Percentiles rank a stretch among this genome's conserved stretches.
These are phyloP conservation scores for Heterocephalus glaber DNA, from an alignment of 2,113 vertebrate genomes.

Conservation along the genomic window DNA sequence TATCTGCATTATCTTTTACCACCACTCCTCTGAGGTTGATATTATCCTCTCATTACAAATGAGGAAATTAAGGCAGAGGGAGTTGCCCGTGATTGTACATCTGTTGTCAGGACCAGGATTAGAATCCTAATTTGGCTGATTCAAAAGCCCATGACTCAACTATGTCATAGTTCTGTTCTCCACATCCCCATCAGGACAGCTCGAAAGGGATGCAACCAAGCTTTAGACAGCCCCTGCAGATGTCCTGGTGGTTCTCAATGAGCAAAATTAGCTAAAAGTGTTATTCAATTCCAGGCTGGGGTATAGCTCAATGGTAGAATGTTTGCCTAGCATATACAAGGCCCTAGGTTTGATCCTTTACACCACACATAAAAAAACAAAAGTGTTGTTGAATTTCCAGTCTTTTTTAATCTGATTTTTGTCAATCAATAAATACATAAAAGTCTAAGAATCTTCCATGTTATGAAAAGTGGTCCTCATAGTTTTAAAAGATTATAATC, in stretches of 20 bases:
- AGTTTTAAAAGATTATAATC: constrained; percentile 17
- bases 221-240: neutral
- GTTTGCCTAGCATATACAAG: neutral
- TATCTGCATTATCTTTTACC: neutral
- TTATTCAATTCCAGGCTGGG: neutral
- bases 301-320: neutral
- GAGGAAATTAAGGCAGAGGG: neutral
- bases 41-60: neutral
- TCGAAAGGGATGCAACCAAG: neutral
- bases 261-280: neutral
- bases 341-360: neutral
- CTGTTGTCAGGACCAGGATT: neutral
- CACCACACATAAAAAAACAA: neutral
- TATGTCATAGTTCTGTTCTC: neutral
- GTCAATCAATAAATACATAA: constrained; percentile 5
- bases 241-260: neutral
- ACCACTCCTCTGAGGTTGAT: neutral
- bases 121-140: neutral
- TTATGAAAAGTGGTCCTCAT: neutral
- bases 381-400: neutral
- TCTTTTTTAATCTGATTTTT: neutral
- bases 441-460: neutral
- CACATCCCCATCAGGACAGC: fast-evolving
- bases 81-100: neutral
- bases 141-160: neutral